A percentile compares a stretch with the other conserved stretches of the same genome.
Conservation (phyloP, 2,888 invertebrate species). For the Syrista parreyssii region DNA sequence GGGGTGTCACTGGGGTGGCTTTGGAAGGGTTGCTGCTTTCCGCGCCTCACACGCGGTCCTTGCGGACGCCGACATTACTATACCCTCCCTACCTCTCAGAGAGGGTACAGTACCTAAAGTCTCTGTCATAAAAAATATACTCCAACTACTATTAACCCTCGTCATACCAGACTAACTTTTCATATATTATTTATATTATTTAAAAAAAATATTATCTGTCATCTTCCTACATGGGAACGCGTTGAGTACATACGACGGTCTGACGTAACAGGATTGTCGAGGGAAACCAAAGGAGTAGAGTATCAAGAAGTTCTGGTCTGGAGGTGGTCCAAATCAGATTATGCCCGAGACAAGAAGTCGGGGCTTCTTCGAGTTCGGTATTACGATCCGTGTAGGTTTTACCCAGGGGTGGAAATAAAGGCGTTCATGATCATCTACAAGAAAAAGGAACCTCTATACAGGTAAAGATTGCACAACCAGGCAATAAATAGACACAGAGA, state of each 20-base stretch:
- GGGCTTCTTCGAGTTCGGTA: conserved; percentile 19
- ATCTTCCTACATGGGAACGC: neutral
- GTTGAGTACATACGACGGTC: conserved; percentile 28
- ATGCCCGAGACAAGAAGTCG: conserved; percentile 31
- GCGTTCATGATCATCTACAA: neutral
- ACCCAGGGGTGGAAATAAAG: neutral
- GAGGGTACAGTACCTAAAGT: neutral
- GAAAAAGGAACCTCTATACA: neutral
- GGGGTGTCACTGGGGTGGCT: neutral
- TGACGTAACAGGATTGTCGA: conserved; percentile 60
- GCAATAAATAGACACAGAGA: neutral
- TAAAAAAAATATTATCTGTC: neutral
- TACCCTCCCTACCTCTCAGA: neutral
- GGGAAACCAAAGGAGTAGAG: conserved; percentile 63
- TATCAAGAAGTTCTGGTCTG: conserved; percentile 42
- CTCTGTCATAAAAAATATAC: neutral
- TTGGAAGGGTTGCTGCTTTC: conserved; percentile 7
- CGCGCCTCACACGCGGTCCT: conserved; percentile 6
- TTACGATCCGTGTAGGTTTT: neutral
- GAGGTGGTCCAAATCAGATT: conserved; percentile 58
- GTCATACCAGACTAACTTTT: neutral
- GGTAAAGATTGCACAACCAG: neutral
- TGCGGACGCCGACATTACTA: neutral
- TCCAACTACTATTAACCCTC: neutral
- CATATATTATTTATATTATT: neutral